These are phyloP conservation scores for Merodon equestris DNA, from an alignment of 2,888 invertebrate genomes.

Conservation along the genomic window DNA sequence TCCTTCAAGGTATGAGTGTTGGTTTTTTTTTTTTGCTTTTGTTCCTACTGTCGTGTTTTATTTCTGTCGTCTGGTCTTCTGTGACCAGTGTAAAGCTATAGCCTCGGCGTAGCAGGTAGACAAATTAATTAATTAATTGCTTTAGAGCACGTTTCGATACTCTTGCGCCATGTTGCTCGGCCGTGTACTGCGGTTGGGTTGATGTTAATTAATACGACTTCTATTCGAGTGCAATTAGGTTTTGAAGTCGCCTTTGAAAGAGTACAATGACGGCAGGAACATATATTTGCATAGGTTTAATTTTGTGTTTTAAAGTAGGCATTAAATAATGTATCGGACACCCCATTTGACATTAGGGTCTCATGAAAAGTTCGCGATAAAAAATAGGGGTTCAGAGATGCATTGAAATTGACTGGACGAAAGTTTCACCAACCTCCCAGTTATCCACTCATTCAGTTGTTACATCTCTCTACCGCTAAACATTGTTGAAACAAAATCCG, in stretches of 20 bases:
- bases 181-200: slow-evolving; percentile 17
- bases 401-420: too few relatives aligned
- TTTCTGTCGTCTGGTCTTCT: slow-evolving; percentile 8
- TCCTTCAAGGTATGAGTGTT: slow-evolving; percentile 31
- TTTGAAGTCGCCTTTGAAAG: slow-evolving; percentile 15
- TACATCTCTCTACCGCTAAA: slow-evolving; percentile 30
- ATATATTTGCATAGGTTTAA: neutral
- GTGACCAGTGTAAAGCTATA: slow-evolving; percentile 30
- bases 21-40: slow-evolving; percentile 16
- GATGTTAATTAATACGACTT: slow-evolving; percentile 65
- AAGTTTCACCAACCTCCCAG: neutral
- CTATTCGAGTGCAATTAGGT: slow-evolving; percentile 50
- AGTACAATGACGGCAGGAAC: neutral
- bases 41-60: too few relatives aligned
- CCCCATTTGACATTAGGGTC: too few relatives aligned
- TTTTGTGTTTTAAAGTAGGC: too few relatives aligned
- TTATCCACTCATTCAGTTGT: slow-evolving; percentile 44
- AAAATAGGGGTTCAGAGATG: too few relatives aligned
- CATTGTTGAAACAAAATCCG: slow-evolving; percentile 45
- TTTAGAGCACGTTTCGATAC: slow-evolving; percentile 58
- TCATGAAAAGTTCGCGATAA: too few relatives aligned
- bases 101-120: slow-evolving; percentile 54
- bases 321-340: too few relatives aligned
- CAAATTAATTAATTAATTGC: slow-evolving; percentile 69
- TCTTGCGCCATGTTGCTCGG: neutral